Evolutionary conservation across 2,888 invertebrate species (phyloP), one percentile per base, ranked within the genome.

Genomic region (Watsonalla binaria): DNA sequence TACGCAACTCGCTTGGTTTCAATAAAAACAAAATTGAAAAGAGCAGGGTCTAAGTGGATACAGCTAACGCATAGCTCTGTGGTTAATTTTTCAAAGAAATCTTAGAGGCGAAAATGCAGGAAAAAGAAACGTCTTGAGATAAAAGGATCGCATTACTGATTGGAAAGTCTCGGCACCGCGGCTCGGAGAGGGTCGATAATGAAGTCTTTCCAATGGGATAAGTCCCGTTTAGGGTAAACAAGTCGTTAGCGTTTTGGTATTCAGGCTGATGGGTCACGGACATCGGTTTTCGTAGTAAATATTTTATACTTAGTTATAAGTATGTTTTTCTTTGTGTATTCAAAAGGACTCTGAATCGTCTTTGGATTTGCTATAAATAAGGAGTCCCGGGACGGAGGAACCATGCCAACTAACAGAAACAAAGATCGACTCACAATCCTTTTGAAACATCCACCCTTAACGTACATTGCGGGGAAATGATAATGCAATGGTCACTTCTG

Each of bases 331-430:
- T 57, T 61, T 72, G 68, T 80, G 77, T 84, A 81, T 90, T 90
- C 90, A 90, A 90, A 90, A 90, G 90, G 90, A 90, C 83, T 90
- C 84, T 90, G 90, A 90, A 82, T 90, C 89, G 80, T 90, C 89
- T 90, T 90, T 90, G 90, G 80, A 78, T 81, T 73, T 63, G 63
- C 61, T 66, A 59, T 65, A 67, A 65, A 64, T 71, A 68, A 72
- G 11, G 42, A 42, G 42, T 64, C 69, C 74, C 78, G 86, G 90
- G 89, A 86, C 86, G 74, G 83, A 86, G 90, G 90, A 90, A 90
- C 89, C 86, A 76, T 79, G 81, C 77, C 86, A 88, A 89, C 90
- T 83, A 80, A 90, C 90, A 90, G 89, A 90, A 87, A 86, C 90
- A 89, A 90, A 90, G 90, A 86, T 90, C 86, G 90, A 90, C 81